These are phyloP conservation scores for Drosophila longiperda DNA, from an alignment of 2,888 invertebrate genomes.

Conservation along the genomic window DNA sequence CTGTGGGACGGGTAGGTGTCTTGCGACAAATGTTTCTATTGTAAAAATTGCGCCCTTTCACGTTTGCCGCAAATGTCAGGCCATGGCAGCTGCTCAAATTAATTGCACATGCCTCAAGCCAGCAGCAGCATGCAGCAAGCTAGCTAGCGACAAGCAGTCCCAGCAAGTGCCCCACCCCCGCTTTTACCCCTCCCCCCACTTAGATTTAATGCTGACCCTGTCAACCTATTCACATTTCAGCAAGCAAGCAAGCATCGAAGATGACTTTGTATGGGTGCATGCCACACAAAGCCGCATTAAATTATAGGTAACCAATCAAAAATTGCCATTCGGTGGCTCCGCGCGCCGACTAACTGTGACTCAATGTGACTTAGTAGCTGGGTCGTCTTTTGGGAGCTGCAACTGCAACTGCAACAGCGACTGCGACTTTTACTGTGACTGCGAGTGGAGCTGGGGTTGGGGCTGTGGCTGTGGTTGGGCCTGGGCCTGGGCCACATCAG, in stretches of 20 bases:
- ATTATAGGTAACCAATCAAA: slow-evolving; percentile 63
- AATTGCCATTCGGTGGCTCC: slow-evolving; percentile 40
- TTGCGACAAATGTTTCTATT: slow-evolving; percentile 70
- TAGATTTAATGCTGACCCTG: slow-evolving; percentile 59
- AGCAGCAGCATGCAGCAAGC: neutral
- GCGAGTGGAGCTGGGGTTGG: slow-evolving; percentile 38
- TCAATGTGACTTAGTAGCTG: slow-evolving; percentile 19
- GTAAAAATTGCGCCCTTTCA: slow-evolving; percentile 71
- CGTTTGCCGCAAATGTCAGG: slow-evolving; percentile 70
- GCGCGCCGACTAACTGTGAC: neutral
- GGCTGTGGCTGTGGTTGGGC: slow-evolving; percentile 4
- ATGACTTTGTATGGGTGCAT: slow-evolving; percentile 65
- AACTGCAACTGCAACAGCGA: slow-evolving; percentile 9
- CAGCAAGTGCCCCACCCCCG: slow-evolving; percentile 3
- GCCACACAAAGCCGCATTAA: slow-evolving; percentile 65
- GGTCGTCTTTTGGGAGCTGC: slow-evolving; percentile 20
- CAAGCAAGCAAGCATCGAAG: slow-evolving; percentile 33
- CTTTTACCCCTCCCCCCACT: neutral
- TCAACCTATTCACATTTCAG: slow-evolving; percentile 73
- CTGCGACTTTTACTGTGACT: slow-evolving; percentile 10
- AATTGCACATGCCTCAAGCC: slow-evolving; percentile 59
- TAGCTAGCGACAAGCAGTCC: neutral
- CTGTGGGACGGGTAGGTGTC: slow-evolving; percentile 29
- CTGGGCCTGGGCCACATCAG: slow-evolving; percentile 21
- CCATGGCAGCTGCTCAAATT: slow-evolving; percentile 63